Evolutionary conservation across 1,140 invertebrate species (phyloP).

Genomic region (Drosophila dunni): DNA sequence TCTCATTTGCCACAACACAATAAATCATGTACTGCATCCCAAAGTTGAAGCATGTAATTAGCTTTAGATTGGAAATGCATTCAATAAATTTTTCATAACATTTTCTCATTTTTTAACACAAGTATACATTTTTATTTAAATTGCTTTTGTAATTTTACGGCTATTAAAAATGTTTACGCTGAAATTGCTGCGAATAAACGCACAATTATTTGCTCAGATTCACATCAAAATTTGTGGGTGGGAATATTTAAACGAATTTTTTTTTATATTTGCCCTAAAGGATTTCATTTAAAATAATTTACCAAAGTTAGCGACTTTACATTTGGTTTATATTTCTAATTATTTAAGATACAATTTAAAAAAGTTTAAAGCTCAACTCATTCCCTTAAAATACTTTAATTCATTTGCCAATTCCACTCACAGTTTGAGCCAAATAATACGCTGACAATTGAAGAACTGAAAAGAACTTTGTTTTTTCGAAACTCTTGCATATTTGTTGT

Average conservation of each 20-base stretch:
- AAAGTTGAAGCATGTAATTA: slow-evolving; percentile 9
- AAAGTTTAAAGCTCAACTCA: neutral
- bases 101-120: too few relatives aligned
- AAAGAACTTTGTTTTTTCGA: slow-evolving; percentile 6
- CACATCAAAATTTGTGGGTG: slow-evolving; percentile 29
- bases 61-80: neutral
- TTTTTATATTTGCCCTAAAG: too few relatives aligned
- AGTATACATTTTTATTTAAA: slow-evolving; percentile 1
- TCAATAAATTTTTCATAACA: neutral
- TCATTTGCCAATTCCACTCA: neutral
- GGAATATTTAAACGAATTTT: neutral
- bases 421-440: neutral
- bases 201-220: slow-evolving; percentile 56
- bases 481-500: slow-evolving; percentile 16
- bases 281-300: too few relatives aligned
- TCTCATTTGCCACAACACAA: slow-evolving; percentile 22
- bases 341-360: too few relatives aligned
- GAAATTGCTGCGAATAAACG: slow-evolving; percentile 22
- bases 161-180: slow-evolving; percentile 48
- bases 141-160: slow-evolving; percentile 28
- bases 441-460: slow-evolving; percentile 9
- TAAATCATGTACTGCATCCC: slow-evolving; percentile 2
- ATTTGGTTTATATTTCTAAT: too few relatives aligned
- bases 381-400: neutral
- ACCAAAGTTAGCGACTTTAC: too few relatives aligned